Evolutionary conservation across 2,113 vertebrate genomes (phyloP).

Genomic region (Embiotoca jacksoni): DNA sequence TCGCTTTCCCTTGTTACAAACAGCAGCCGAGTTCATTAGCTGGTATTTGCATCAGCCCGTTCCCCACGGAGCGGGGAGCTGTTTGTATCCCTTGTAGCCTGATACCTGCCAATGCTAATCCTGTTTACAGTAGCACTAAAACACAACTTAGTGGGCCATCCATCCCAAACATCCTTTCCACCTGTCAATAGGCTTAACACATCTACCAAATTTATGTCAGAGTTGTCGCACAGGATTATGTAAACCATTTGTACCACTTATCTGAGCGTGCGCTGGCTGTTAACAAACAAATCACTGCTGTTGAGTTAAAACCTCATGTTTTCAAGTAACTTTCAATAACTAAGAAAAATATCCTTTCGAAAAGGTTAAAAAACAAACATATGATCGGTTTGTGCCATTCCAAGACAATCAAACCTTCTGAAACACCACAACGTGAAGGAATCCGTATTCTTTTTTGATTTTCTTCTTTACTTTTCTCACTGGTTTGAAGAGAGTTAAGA

Average conservation of each 20-base stretch:
- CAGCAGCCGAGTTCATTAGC: constrained; percentile 75
- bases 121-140: constrained; percentile 78
- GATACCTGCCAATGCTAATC: constrained; percentile 82
- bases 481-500: no score
- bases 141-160: constrained; percentile 75
- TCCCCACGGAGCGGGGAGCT: constrained; percentile 52
- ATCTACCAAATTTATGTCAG: constrained; percentile 54
- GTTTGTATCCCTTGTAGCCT: constrained; percentile 64
- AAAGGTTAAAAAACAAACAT: neutral
- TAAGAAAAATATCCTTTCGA: neutral
- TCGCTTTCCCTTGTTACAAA: constrained; percentile 51
- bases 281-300: constrained; percentile 46
- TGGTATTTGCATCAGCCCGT: constrained; percentile 65
- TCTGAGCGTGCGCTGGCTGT: neutral
- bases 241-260: constrained; percentile 57
- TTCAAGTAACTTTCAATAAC: neutral
- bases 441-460: no score
- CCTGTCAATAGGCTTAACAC: constrained; percentile 76
- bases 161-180: constrained; percentile 59
- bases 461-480: no score
- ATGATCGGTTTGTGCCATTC: neutral
- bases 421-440: neutral
- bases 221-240: constrained; percentile 47
- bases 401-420: neutral
- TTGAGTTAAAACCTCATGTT: neutral